Conservation (phyloP, 92 coral and sea anemone species). For the Porites rus region DNA sequence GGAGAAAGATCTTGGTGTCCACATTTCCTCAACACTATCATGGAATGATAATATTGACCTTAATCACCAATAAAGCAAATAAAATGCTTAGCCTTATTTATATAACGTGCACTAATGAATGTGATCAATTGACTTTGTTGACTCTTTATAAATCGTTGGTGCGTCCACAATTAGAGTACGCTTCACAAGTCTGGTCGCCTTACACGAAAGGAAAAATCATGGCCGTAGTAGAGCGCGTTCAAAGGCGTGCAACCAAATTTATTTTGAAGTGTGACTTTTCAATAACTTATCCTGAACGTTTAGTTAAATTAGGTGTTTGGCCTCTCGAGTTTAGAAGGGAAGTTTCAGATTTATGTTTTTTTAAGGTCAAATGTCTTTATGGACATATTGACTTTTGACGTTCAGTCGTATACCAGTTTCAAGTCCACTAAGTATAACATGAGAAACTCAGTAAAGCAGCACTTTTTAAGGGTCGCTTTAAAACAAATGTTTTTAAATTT, state of each 20-base stretch:
- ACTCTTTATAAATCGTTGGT: slow-evolving; percentile 40
- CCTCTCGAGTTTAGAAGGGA: no score
- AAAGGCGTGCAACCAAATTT: no score
- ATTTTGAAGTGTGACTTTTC: neutral
- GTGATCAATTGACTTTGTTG: slow-evolving; percentile 35
- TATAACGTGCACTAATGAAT: slow-evolving; percentile 43
- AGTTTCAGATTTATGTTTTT: no score
- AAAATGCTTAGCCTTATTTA: slow-evolving; percentile 46
- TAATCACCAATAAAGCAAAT: slow-evolving; percentile 26
- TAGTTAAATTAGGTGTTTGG: neutral
- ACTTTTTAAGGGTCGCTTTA: no score
- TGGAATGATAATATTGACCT: slow-evolving; percentile 47
- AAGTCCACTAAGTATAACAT: no score
- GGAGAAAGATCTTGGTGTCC: slow-evolving; percentile 49
- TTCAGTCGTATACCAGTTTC: no score
- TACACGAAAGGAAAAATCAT: slow-evolving; percentile 20
- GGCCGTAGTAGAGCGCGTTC: neutral
- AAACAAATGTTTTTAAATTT: no score
- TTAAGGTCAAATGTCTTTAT: no score
- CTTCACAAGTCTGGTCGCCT: slow-evolving; percentile 38
- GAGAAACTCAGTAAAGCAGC: no score
- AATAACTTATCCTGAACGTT: slow-evolving; percentile 35
- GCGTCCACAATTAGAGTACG: slow-evolving; percentile 22
- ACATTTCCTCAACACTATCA: slow-evolving; percentile 24
- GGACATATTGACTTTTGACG: no score